phyloP scores from a whole-genome alignment of 2,888 invertebrate genomes.

The Fragum whitleyi region DNA sequence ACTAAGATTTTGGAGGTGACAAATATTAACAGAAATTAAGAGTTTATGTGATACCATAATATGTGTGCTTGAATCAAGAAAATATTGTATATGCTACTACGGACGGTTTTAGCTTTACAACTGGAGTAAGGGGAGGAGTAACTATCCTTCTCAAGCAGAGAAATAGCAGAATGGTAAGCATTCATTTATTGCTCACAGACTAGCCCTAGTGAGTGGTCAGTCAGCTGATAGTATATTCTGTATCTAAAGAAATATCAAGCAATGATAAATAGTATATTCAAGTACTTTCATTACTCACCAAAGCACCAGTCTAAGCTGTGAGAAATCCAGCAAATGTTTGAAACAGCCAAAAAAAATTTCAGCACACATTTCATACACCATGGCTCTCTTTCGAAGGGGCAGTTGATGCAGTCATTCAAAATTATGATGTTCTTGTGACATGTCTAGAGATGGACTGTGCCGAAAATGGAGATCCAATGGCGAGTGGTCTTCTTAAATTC shows the following conservation, averaged over 20 bases:
- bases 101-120: constrained; percentile 43
- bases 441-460: constrained; percentile 26
- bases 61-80: too few relatives aligned
- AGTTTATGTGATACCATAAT: too few relatives aligned
- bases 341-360: constrained; percentile 32
- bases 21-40: too few relatives aligned
- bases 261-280: constrained; percentile 41
- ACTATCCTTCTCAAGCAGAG: constrained; percentile 3
- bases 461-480: constrained; percentile 25
- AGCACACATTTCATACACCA: constrained; percentile 32
- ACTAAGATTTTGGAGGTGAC: too few relatives aligned
- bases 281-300: constrained; percentile 42
- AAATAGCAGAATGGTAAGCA: constrained; percentile 17
- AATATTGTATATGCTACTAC: constrained; percentile 16
- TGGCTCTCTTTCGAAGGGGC: constrained; percentile 48
- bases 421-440: constrained; percentile 26
- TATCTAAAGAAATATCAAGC: constrained; percentile 40
- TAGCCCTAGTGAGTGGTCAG: constrained; percentile 33
- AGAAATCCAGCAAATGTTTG: constrained; percentile 24
- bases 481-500: constrained; percentile 25
- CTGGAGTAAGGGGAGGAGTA: constrained; percentile 26
- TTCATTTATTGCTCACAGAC: constrained; percentile 42
- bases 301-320: constrained; percentile 28
- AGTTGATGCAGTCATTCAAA: constrained; percentile 21
- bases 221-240: constrained; percentile 23